A percentile compares a stretch with the other conserved stretches of the same genome.
These are phyloP conservation scores for Magallana angulata DNA, from an alignment of 1,140 invertebrate genomes.

Conservation along the genomic window DNA sequence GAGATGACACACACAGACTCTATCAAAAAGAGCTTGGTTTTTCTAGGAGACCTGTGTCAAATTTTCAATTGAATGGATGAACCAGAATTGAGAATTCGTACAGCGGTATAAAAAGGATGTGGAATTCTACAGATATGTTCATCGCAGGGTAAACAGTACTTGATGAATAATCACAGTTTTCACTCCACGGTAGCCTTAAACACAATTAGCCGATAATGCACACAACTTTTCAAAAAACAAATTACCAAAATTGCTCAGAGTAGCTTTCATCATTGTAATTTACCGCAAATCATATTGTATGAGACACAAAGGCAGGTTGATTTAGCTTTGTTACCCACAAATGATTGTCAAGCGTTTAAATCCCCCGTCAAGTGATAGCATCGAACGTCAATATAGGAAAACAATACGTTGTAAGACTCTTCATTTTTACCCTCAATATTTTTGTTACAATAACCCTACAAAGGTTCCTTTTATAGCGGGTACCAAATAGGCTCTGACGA, in stretches of 20 bases:
- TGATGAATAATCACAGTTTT: constrained; percentile 11
- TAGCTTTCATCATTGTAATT: constrained; percentile 26
- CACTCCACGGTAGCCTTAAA: neutral
- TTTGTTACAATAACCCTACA: constrained; percentile 5
- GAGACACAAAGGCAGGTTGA: constrained; percentile 16
- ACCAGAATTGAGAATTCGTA: too few relatives aligned
- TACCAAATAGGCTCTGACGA: neutral
- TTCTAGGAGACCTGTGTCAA: too few relatives aligned
- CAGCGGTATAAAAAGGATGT: too few relatives aligned
- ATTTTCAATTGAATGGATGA: too few relatives aligned
- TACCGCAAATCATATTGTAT: constrained; percentile 5
- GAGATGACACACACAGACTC: too few relatives aligned
- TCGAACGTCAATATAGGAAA: neutral
- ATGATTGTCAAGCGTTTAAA: constrained; percentile 25
- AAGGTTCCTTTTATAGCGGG: neutral
- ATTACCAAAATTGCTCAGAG: constrained; percentile 3
- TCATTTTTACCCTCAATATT: constrained; percentile 11
- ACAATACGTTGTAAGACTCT: constrained; percentile 14
- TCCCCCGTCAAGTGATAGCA: neutral
- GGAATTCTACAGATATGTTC: too few relatives aligned
- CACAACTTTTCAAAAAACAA: constrained; percentile 29
- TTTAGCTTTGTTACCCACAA: neutral
- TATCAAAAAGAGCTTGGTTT: too few relatives aligned
- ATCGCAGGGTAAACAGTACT: neutral
- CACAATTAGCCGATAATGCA: constrained; percentile 23